Percentiles rank a stretch among this genome's conserved stretches.
Evolutionary conservation across 2,888 invertebrate genomes (phyloP).

Genomic region (Lamellibrachia satsuma): DNA sequence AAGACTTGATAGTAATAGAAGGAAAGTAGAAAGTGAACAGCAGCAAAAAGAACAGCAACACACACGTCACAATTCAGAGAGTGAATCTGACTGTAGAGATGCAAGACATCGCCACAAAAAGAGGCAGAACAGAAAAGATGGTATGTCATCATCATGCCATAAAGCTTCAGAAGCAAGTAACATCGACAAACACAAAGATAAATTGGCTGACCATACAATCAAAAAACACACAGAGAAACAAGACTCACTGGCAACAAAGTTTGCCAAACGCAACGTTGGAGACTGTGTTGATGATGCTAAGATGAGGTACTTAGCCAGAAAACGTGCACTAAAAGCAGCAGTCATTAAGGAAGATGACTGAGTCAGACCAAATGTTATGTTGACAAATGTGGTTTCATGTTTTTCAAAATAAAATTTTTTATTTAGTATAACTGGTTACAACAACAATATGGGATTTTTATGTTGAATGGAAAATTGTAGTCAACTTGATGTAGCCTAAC

Average conservation of each 20-base stretch:
- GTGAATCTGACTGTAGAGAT: background rate
- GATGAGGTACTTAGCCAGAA: conserved; percentile 1
- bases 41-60: background rate
- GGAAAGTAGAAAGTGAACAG: background rate
- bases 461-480: too few species aligned
- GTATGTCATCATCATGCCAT: background rate
- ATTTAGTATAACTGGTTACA: too few species aligned
- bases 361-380: background rate
- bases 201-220: background rate
- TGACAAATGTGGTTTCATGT: too few species aligned
- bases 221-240: background rate
- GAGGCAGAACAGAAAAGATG: background rate
- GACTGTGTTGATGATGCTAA: background rate
- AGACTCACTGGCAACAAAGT: background rate
- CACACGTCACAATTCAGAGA: background rate
- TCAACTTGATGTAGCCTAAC: too few species aligned
- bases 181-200: background rate
- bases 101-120: background rate
- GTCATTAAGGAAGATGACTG: background rate
- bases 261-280: background rate
- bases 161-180: background rate
- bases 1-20: background rate
- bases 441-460: too few species aligned
- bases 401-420: too few species aligned
- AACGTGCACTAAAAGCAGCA: background rate